Evolutionary conservation across 2,113 vertebrate genomes (phyloP).

Genomic region (Oryzias javanicus): DNA sequence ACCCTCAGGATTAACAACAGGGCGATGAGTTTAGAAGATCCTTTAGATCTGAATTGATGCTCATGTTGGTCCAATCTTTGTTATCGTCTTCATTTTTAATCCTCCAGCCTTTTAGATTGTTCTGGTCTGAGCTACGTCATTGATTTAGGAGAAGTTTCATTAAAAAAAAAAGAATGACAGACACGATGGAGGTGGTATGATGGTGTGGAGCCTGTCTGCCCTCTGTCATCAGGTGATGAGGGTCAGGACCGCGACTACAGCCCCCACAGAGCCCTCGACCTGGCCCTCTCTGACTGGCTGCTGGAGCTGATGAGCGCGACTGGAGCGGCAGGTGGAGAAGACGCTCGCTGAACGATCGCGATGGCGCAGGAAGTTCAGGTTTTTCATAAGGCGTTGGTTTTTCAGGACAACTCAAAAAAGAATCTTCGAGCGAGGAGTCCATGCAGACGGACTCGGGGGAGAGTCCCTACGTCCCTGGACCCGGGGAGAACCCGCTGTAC

Average conservation of each 20-base stretch:
- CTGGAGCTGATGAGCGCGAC: slow-evolving; percentile 87
- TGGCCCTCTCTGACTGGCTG: slow-evolving; percentile 92
- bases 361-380: neutral
- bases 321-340: slow-evolving; percentile 80
- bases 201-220: neutral
- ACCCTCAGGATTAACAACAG: too few relatives aligned
- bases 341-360: neutral
- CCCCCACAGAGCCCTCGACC: slow-evolving; percentile 87
- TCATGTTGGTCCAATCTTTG: too few relatives aligned
- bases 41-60: too few relatives aligned
- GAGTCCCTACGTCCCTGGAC: slow-evolving; percentile 80
- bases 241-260: slow-evolving; percentile 89
- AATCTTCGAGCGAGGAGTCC: slow-evolving; percentile 78
- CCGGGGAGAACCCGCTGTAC: slow-evolving; percentile 89
- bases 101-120: too few relatives aligned
- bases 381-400: slow-evolving; percentile 13
- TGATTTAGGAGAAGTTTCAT: too few relatives aligned
- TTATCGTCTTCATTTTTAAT: too few relatives aligned
- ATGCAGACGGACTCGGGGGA: slow-evolving; percentile 92
- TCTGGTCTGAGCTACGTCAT: too few relatives aligned
- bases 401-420: slow-evolving; percentile 45
- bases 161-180: too few relatives aligned
- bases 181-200: too few relatives aligned
- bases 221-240: slow-evolving; percentile 81
- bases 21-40: too few relatives aligned